Conservation (phyloP, 92 coral and sea anemone species). For the Epizoanthus stellaris region DNA sequence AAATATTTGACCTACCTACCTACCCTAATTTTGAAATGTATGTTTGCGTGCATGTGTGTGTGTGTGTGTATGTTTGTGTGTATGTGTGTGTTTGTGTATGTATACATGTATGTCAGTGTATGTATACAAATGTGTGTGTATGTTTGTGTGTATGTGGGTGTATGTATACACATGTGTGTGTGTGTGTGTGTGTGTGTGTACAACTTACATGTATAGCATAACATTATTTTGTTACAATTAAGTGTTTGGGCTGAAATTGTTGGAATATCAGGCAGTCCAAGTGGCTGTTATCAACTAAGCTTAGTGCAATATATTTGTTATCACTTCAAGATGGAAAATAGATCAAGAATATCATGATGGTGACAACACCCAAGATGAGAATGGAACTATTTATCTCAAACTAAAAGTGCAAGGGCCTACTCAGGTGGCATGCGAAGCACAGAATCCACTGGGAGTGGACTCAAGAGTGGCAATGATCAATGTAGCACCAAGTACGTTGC, state of each 20-base stretch:
- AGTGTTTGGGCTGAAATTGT: not conserved
- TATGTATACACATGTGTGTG: too few species aligned
- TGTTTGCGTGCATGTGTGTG: not conserved
- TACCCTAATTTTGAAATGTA: too few species aligned
- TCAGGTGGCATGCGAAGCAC: constrained; percentile 27
- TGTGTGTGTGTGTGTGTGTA: too few species aligned
- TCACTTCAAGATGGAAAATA: constrained; percentile 24
- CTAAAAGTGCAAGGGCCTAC: constrained; percentile 7
- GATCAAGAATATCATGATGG: constrained; percentile 9
- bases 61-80: not conserved
- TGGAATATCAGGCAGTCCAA: not conserved
- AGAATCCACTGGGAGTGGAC: constrained; percentile 12
- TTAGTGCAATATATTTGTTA: not conserved
- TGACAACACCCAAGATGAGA: not conserved
- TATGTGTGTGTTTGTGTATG: too few species aligned
- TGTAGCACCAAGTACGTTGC: constrained; percentile 9
- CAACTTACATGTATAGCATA: too few species aligned
- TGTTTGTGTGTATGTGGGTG: too few species aligned
- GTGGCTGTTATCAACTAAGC: not conserved
- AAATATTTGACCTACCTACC: too few species aligned
- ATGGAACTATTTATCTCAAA: constrained; percentile 22
- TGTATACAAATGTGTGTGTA: not conserved
- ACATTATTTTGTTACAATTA: too few species aligned
- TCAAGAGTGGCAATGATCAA: constrained; percentile 22
- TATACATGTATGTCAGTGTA: not conserved